Evolutionary conservation across 2,113 vertebrate genomes (phyloP), one percentile per base, ranked within the genome.

Genomic region (Lethenteron reissneri): DNA sequence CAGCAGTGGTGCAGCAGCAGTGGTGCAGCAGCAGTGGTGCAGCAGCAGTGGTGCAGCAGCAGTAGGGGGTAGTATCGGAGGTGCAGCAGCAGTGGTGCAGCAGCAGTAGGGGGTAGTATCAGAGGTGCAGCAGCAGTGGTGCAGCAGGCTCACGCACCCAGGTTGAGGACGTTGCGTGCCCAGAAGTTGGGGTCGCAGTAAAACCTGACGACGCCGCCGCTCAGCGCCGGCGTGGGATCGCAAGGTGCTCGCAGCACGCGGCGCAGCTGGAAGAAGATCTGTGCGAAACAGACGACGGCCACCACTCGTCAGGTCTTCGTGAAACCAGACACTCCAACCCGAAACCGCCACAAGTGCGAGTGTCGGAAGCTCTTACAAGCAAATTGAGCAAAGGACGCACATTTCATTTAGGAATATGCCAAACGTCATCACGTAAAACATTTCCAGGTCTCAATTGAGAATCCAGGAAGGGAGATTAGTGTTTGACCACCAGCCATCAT

Each of bases 141-240:
- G 41, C 64, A 3, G n/a, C 8, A 68, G 25, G 64, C 25, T n/a
- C n/a, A 68, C 87, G 85, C 79, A 99, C 94, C 94, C 79, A 99
- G 80, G 78, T 97, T 99, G 60, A 94, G 88, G 19, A 97, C 92
- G 2, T 99, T 99, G 84, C 96, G 97, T 75, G 94, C 94, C 92
- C 92, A 99, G 80, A 99, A 97, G 0, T 90, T 99, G 25, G 92
- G 92, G 76, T 99, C 94, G 75, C 94, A 99, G 75, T 95, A 92
- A 80, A 99, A 99, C 71, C 89, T 88, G 56, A 99, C 86, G 1
- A 88, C 86, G 74, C 92, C 92, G 25, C 96, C 95, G 76, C 88
- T 87, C 78, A 88, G 86, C 41, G 41, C 41, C 2, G 92, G 92
- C 3, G 88, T 89, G 2, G 89, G 87, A 71, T 99, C 94, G 71